Conservation (phyloP, 2,113 vertebrate species). For the Cynocephalus volans region DNA sequence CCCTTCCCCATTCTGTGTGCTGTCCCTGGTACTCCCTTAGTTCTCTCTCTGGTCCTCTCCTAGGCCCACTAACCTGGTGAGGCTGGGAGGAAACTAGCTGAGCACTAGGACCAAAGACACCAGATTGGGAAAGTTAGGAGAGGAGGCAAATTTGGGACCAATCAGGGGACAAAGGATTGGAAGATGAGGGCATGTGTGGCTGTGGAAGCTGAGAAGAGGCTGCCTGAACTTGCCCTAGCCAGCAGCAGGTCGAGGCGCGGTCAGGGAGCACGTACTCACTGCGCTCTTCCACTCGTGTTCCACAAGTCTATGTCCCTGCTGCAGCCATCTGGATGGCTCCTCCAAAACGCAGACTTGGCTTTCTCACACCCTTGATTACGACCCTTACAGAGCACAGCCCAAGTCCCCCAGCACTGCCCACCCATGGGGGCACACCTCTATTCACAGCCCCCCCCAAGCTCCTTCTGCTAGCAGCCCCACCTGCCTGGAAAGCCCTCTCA, state of each 20-base stretch:
- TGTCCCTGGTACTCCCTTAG: background rate
- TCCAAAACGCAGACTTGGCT: background rate
- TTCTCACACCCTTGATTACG: too few species aligned
- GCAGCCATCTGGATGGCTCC: background rate
- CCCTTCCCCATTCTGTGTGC: too few species aligned
- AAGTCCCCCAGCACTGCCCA: accelerated
- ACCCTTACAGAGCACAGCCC: background rate
- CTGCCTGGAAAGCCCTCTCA: too few species aligned
- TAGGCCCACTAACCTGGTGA: accelerated
- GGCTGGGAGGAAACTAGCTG: background rate
- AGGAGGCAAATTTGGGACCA: too few species aligned
- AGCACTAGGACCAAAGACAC: background rate
- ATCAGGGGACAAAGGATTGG: background rate
- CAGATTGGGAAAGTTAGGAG: accelerated
- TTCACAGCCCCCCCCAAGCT: accelerated
- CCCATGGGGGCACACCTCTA: accelerated
- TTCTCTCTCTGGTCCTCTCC: too few species aligned
- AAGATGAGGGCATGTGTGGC: accelerated
- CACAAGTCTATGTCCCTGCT: background rate
- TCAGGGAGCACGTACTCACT: accelerated
- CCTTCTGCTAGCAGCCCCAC: background rate
- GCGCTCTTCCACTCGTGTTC: accelerated
- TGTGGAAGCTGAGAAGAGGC: accelerated
- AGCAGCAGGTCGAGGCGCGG: background rate
- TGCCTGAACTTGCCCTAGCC: accelerated